Conservation (phyloP, 2,888 invertebrate genomes). For the Mermis nigrescens region DNA sequence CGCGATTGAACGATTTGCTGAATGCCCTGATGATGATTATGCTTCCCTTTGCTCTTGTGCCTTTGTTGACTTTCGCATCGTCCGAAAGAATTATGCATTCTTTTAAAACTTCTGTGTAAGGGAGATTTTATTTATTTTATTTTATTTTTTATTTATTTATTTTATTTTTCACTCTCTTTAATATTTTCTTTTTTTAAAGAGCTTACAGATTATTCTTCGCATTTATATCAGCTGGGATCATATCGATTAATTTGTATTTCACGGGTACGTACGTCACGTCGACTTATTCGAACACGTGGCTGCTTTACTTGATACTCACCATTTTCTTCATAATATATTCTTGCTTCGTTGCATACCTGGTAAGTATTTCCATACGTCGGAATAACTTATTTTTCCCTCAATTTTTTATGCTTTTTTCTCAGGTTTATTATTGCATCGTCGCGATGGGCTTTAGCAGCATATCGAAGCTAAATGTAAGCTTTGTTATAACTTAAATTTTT, state of each 20-base stretch:
- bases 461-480: no score
- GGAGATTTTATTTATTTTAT: no score
- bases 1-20: slow-evolving; percentile 56
- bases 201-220: slow-evolving; percentile 50
- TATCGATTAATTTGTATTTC: slow-evolving; percentile 59
- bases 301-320: slow-evolving; percentile 35
- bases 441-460: no score
- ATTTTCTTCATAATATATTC: slow-evolving; percentile 49
- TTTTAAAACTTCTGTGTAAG: slow-evolving; percentile 56
- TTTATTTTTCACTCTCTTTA: no score
- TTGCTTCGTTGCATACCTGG: slow-evolving; percentile 51
- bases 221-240: slow-evolving; percentile 48
- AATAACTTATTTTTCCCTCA: no score
- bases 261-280: slow-evolving; percentile 44
- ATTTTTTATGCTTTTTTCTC: no score
- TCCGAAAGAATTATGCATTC: slow-evolving; percentile 59
- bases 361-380: no score
- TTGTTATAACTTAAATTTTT: no score
- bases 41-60: slow-evolving; percentile 65
- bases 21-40: slow-evolving; percentile 71
- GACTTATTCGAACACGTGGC: slow-evolving; percentile 34
- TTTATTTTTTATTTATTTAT: no score
- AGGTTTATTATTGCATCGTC: no score
- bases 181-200: slow-evolving; percentile 40
- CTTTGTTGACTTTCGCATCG: slow-evolving; percentile 65